A percentile compares a stretch with the other conserved stretches of the same genome.
Conservation (phyloP, 2,888 invertebrate species). For the Pachliopta kotzebuea region DNA sequence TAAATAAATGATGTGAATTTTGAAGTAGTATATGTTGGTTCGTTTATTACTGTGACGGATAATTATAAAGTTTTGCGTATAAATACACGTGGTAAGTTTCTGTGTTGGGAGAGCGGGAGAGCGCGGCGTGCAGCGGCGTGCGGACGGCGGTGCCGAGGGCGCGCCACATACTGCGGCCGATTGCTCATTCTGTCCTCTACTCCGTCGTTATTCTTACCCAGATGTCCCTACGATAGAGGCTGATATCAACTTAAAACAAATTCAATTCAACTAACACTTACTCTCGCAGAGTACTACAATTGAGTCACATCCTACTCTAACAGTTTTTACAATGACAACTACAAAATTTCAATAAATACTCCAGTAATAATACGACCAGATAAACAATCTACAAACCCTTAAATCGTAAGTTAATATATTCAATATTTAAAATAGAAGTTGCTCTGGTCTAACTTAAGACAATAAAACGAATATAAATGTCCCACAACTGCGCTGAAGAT, state of each 20-base stretch:
- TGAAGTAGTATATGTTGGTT: background rate
- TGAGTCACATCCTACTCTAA: background rate
- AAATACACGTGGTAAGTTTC: constrained; percentile 53
- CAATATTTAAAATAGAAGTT: background rate
- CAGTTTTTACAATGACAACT: background rate
- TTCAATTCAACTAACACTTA: constrained; percentile 14
- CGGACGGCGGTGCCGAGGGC: constrained; percentile 55
- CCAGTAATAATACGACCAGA: background rate
- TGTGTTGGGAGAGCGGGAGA: constrained; percentile 47
- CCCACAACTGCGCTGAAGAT: constrained; percentile 17
- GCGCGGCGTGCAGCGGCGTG: constrained; percentile 48
- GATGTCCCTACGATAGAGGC: constrained; percentile 63
- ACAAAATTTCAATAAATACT: too few relatives aligned
- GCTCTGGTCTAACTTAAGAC: constrained; percentile 4
- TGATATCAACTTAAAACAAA: constrained; percentile 47
- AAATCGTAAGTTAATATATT: background rate
- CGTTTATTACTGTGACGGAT: background rate
- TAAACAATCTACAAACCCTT: background rate
- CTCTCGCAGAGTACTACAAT: background rate
- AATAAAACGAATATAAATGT: constrained; percentile 25
- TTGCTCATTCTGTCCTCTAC: constrained; percentile 70
- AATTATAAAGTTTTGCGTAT: constrained; percentile 4
- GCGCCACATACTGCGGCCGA: constrained; percentile 71
- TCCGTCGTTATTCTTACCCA: constrained; percentile 75
- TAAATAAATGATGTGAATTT: background rate